Base-by-base conservation (phyloP, 2,888 invertebrate species). In the Piscicola geometra region DNA sequence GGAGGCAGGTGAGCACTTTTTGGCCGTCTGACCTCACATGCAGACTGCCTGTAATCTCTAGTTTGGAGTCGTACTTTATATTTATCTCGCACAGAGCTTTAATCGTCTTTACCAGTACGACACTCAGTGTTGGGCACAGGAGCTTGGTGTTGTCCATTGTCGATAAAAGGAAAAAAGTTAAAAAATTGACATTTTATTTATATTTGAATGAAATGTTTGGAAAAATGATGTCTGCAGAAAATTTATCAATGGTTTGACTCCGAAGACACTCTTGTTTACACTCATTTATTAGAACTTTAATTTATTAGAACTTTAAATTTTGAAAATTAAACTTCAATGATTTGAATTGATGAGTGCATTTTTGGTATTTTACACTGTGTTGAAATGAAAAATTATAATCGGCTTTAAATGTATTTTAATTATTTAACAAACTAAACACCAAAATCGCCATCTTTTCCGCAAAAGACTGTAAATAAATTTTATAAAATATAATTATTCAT, bases 71-170 rank as follows among this genome's bases (percentile, higher is more conserved):
- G 50, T 77, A 80, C 32, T 77, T 78, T 47, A 80, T 77, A 73
- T 80, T 80, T 28, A 80, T 79, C 64, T 80, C 80, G 50, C 80
- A 80, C n/a, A 80, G 77, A 25, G 80, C 80, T 67, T 79, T 79
- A 56, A 80, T 79, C 21, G 80, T 80, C 56, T 79, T 78, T 21
- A 77, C 78, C 32, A 80, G 76, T 75, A 80, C 80, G 2, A 77
- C 73, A 47, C 77, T 80, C 32, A 80, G 75, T 30, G 79, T 78
- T 9, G 79, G 79, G 74, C 79, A 80, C 32, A 79, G 56, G 36
- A 80, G 47, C 68, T 78, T 78, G 28, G 69, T 71, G 1, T 50
- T 50, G 33, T 77, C 77, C 77, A 77, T 77, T 21, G 74, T 69
- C 68, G 28, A 75, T 12, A 70, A n/a, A 32, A 70, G 52, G 21